These are phyloP conservation scores for Melanotus villosus DNA, from an alignment of 2,888 invertebrate species.

Conservation along the genomic window DNA sequence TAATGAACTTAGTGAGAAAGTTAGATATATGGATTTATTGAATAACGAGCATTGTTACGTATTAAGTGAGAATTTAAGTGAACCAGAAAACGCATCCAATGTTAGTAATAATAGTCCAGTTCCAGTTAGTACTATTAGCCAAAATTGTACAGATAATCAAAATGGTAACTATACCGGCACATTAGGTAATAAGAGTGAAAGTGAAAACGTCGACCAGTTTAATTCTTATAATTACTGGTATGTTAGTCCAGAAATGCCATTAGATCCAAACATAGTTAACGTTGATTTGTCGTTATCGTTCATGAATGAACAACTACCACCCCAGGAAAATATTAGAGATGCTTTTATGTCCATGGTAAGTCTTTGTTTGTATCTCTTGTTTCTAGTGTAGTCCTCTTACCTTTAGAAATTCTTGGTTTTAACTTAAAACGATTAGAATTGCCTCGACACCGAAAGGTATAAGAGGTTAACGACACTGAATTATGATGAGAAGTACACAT, in stretches of 20 bases:
- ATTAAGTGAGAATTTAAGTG: constrained; percentile 19
- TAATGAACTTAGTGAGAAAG: constrained; percentile 5
- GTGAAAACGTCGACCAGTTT: constrained; percentile 67
- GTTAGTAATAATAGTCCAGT: background rate
- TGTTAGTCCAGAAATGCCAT: constrained; percentile 69
- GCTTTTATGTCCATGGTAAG: background rate
- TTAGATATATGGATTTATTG: constrained; percentile 14
- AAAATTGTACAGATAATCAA: constrained; percentile 21
- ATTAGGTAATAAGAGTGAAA: constrained; percentile 48
- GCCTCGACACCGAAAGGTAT: no score
- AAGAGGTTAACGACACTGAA: no score
- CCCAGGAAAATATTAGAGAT: background rate
- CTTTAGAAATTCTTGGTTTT: no score
- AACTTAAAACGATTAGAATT: no score
- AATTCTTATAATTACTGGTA: constrained; percentile 74
- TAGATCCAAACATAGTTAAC: constrained; percentile 67
- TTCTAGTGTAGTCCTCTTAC: no score
- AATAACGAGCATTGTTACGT: constrained; percentile 31
- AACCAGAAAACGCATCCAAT: background rate
- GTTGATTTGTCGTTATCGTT: constrained; percentile 49
- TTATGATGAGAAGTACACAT: no score
- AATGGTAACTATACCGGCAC: constrained; percentile 20
- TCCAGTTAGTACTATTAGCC: constrained; percentile 5
- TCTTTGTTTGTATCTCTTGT: no score
- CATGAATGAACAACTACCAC: no score